phyloP scores from a whole-genome alignment of 2,797 vertebrate species.

The Philypnodon macrostomus region DNA sequence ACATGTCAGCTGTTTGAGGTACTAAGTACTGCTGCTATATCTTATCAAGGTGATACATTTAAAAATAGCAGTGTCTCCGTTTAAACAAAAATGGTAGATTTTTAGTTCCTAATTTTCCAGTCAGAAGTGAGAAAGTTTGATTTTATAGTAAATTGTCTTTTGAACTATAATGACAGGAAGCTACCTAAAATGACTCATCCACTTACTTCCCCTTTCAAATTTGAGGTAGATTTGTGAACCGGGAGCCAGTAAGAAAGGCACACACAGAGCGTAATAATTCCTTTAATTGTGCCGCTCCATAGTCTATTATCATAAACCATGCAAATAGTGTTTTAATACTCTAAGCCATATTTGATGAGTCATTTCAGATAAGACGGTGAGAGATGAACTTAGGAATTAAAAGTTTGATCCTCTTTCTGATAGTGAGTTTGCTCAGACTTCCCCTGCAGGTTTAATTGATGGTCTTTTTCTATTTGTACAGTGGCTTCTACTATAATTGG shows the following conservation, averaged over 20 bases:
- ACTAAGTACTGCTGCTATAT: too few species aligned
- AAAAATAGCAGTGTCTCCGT: background rate
- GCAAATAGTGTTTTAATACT: constrained; percentile 40
- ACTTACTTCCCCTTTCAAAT: constrained; percentile 2
- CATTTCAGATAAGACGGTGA: constrained; percentile 36
- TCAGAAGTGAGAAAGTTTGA: background rate
- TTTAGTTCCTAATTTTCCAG: background rate
- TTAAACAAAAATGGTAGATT: background rate
- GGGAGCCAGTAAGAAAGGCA: constrained; percentile 8
- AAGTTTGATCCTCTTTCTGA: constrained; percentile 45
- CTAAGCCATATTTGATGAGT: constrained; percentile 47
- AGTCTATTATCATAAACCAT: constrained; percentile 28
- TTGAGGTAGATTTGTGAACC: constrained; percentile 8
- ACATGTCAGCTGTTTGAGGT: too few species aligned
- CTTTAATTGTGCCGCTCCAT: constrained; percentile 29
- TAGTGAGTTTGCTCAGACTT: constrained; percentile 27
- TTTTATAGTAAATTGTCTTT: background rate
- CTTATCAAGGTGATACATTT: too few species aligned
- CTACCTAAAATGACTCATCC: background rate
- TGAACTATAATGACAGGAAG: background rate
- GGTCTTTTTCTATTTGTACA: constrained; percentile 18
- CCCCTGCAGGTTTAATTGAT: constrained; percentile 18
- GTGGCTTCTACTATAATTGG: constrained; percentile 3
- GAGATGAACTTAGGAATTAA: constrained; percentile 44
- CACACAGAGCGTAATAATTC: constrained; percentile 26